Base-by-base conservation (phyloP, 2,797 vertebrate genomes). In the Gymnocypris eckloni region DNA sequence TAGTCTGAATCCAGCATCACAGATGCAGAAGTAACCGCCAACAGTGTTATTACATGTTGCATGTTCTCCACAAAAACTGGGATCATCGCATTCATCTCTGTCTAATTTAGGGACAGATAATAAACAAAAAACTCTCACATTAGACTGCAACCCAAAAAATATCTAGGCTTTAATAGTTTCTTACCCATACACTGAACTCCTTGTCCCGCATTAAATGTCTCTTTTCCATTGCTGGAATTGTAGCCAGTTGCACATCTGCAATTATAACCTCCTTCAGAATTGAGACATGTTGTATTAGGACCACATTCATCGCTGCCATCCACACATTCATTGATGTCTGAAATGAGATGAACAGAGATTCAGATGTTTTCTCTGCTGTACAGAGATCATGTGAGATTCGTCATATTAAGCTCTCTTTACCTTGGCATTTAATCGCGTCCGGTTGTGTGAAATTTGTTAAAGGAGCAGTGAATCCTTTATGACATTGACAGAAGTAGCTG, bases 401-500 rank as follows among this genome's bases (percentile, higher is more conserved):
- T 70, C 15, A n/a, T 56, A 43, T 39, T 52, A 45, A 33, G 18
- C 22, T 48, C 7, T 52, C 56, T 77, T 71, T 89, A 95, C 95
- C 93, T 72, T 0, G 0, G 50, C 95, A 96, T 6, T 0, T 0
- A 8, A 0, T 43, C 16, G 0, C 0, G n/a, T 33, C 1, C 0
- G 0, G 0, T 7, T 0, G 0, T 3, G 71, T 82, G 78, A 94
- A 91, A 37, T 67, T 83, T 12, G 6, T 4, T 39, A 10, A 20
- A 2, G 1, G 9, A 22, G 3, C 0, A 1, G 0, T 10, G 80
- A 81, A 94, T 16, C 94, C 95, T 0, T 2, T 0, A 0, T 0
- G 0, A 91, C 95, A 96, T 0, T 7, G 22, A 88, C 95, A 96
- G 83, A 59, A 33, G 86, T 50, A 92, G 82, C 89, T 93, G 4